phyloP scores from a whole-genome alignment of 2,797 vertebrate species.

The Eupleurogrammus muticus region DNA sequence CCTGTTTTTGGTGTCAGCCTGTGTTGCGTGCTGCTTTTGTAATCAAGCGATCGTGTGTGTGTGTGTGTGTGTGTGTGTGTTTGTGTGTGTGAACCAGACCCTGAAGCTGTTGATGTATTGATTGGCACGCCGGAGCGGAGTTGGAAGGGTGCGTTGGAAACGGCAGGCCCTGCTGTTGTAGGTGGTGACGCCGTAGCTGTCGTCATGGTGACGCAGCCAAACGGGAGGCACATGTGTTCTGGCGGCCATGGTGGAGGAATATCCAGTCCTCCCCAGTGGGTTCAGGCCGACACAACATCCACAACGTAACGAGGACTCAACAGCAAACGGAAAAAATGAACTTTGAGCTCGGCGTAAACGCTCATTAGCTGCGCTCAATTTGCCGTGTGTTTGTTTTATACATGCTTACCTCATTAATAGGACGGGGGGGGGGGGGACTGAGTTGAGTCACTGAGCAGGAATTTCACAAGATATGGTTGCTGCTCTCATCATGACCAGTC shows the following conservation, averaged over 20 bases:
- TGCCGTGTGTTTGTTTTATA: constrained; percentile 41
- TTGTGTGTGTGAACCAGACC: constrained; percentile 33
- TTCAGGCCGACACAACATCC: constrained; percentile 27
- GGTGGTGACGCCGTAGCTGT: constrained; percentile 37
- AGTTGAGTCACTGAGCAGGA: constrained; percentile 65
- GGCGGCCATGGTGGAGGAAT: constrained; percentile 40
- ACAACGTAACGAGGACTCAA: constrained; percentile 33
- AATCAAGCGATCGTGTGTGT: constrained; percentile 63
- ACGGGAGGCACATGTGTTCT: constrained; percentile 63
- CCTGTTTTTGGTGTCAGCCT: constrained; percentile 74
- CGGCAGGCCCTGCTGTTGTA: constrained; percentile 22
- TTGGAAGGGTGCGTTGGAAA: constrained; percentile 27
- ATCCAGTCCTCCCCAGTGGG: no score
- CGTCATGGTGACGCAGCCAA: constrained; percentile 50
- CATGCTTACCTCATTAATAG: constrained; percentile 35
- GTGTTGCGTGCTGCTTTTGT: constrained; percentile 65
- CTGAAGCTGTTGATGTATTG: constrained; percentile 28
- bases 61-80: no score
- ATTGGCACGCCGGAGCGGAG: constrained; percentile 23
- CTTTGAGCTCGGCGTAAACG: constrained; percentile 30
- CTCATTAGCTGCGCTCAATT: constrained; percentile 13
- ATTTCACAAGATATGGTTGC: constrained; percentile 70
- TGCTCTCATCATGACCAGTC: constrained; percentile 75
- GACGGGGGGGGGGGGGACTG: background rate
- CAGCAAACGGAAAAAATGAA: constrained; percentile 20